A percentile compares a stretch with the other conserved stretches of the same genome.
These are phyloP conservation scores for Brachypodius melanocephalos DNA, from an alignment of 2,113 vertebrate genomes.

Conservation along the genomic window DNA sequence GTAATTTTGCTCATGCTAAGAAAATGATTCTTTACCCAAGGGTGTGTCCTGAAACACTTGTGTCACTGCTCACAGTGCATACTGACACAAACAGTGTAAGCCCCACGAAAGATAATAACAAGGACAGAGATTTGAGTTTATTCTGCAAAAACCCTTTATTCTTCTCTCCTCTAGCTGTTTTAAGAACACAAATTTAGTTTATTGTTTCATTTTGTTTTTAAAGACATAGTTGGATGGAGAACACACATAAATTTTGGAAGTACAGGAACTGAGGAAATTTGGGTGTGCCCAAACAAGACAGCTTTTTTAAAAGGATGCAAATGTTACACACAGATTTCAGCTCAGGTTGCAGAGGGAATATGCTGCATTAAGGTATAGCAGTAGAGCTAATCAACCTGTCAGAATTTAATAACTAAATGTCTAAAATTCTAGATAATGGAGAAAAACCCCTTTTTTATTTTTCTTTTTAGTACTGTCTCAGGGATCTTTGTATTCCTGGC, in stretches of 20 bases:
- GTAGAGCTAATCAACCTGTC: background rate
- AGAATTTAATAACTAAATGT: background rate
- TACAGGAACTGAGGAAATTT: background rate
- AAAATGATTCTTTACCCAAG: conserved; percentile 7
- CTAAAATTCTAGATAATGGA: background rate
- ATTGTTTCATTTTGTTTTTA: background rate
- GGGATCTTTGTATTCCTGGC: background rate
- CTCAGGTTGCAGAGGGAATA: background rate
- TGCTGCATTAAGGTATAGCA: background rate
- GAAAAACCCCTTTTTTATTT: background rate
- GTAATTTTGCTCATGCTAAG: conserved; percentile 2
- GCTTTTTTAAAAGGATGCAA: background rate
- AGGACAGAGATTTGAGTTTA: background rate
- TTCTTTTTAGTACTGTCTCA: background rate
- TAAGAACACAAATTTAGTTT: background rate
- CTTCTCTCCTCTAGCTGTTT: background rate
- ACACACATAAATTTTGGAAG: background rate
- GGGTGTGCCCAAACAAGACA: background rate
- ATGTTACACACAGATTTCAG: background rate
- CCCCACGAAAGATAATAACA: background rate
- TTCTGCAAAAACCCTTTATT: background rate
- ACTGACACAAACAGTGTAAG: background rate
- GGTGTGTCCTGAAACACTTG: background rate
- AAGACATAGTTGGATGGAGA: background rate
- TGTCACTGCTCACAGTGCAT: background rate